Conservation (phyloP, 2,113 vertebrate genomes). For the Corythaixoides concolor region DNA sequence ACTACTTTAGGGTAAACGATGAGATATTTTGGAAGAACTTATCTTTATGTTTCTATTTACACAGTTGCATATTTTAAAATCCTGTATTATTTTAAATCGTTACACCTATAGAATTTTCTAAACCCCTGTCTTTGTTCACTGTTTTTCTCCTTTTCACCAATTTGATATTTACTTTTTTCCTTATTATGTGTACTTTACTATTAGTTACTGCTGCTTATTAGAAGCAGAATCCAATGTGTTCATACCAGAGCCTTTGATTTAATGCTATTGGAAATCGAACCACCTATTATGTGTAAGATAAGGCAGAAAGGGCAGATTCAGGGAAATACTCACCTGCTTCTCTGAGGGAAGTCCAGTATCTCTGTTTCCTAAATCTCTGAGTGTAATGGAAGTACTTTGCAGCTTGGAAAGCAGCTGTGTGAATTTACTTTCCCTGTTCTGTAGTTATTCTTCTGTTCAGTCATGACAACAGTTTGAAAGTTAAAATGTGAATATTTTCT, state of each 20-base stretch:
- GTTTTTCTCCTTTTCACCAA: not conserved
- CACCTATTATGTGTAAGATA: not conserved
- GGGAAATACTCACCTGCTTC: not conserved
- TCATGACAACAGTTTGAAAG: not conserved
- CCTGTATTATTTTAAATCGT: not conserved
- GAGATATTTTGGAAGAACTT: not conserved
- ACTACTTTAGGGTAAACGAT: not conserved
- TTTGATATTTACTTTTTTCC: not conserved
- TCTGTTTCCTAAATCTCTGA: not conserved
- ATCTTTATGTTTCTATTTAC: too few species aligned
- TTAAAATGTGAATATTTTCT: not conserved
- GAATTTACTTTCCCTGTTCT: not conserved
- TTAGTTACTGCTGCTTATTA: not conserved
- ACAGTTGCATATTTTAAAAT: not conserved
- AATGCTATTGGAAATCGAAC: not conserved
- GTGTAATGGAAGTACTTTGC: not conserved
- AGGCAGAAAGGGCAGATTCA: not conserved
- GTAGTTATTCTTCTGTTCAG: not conserved
- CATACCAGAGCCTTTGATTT: not conserved
- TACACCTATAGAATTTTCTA: not conserved
- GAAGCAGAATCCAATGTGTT: not conserved
- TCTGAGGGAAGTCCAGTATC: not conserved
- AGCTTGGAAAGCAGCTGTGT: not conserved
- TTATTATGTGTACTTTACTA: not conserved
- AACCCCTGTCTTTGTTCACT: not conserved